Percentiles rank a stretch among this genome's conserved stretches.
phyloP scores from a whole-genome alignment of 2,113 vertebrate genomes.

The Dipodomys merriami region DNA sequence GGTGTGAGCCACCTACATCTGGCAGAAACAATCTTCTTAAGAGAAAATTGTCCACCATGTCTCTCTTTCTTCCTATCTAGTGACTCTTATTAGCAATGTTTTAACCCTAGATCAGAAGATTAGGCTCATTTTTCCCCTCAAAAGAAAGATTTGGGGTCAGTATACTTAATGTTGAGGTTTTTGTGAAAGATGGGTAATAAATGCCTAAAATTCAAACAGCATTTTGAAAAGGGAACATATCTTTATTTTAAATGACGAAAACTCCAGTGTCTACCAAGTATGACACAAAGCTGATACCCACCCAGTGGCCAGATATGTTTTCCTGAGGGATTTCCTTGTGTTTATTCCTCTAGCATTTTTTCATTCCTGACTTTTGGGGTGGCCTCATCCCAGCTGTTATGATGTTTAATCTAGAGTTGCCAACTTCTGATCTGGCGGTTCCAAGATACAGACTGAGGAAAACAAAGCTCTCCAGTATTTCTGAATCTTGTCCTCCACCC shows the following conservation, averaged over 20 bases:
- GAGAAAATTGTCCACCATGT: conserved; percentile 14
- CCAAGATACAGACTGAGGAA: conserved; percentile 76
- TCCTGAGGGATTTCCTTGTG: conserved; percentile 76
- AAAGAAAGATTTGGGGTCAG: conserved; percentile 4
- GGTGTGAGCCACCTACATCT: no score
- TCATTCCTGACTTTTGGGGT: conserved; percentile 79
- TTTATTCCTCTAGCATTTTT: conserved; percentile 76
- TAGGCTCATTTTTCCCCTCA: not conserved
- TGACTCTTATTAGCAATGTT: not conserved
- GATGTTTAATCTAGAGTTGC: conserved; percentile 80
- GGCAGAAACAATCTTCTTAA: not conserved
- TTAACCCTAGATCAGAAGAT: not conserved
- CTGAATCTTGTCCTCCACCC: conserved; percentile 66
- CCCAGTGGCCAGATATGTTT: conserved; percentile 77
- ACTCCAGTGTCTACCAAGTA: conserved; percentile 59
- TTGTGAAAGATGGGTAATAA: conserved; percentile 28
- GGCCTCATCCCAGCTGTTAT: conserved; percentile 81
- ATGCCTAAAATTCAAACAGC: conserved; percentile 41
- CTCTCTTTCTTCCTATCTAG: not conserved
- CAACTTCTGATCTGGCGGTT: conserved; percentile 76
- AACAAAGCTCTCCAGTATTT: conserved; percentile 76
- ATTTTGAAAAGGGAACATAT: conserved; percentile 38
- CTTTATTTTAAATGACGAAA: conserved; percentile 69
- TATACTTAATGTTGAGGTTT: conserved; percentile 30
- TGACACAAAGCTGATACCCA: conserved; percentile 72